Conservation (phyloP, 2,888 invertebrate genomes). For the Andrena trimmerana region DNA sequence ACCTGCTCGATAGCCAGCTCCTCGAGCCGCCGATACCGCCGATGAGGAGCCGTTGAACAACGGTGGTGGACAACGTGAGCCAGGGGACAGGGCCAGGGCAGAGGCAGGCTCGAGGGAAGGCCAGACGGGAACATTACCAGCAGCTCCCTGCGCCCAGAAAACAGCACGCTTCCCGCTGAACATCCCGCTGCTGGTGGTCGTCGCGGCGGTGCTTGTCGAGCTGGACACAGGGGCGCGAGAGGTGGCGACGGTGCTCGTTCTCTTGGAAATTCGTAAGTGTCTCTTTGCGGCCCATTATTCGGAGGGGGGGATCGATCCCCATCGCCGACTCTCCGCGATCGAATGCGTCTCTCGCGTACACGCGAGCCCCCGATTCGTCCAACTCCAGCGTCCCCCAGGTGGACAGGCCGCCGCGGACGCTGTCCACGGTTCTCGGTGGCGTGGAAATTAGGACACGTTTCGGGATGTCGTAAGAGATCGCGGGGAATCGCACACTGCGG, state of each 20-base stretch:
- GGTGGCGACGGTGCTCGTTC: constrained; percentile 51
- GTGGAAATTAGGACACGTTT: not conserved
- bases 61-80: not conserved
- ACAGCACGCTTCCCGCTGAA: not conserved
- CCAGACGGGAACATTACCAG: not conserved
- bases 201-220: constrained; percentile 25
- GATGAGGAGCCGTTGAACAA: not conserved
- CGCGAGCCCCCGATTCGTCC: no score
- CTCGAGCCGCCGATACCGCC: constrained; percentile 5
- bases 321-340: not conserved
- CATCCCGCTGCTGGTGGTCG: not conserved
- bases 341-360: not conserved
- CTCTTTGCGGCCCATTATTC: not conserved
- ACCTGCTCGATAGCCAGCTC: not conserved
- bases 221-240: constrained; percentile 45
- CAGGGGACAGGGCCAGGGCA: not conserved
- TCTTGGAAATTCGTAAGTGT: constrained; percentile 63
- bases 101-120: not conserved
- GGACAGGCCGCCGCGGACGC: not conserved
- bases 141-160: not conserved
- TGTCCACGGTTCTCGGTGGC: no score
- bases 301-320: not conserved
- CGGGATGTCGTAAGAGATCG: not conserved
- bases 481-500: constrained; percentile 3
- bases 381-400: not conserved